phyloP scores from a whole-genome alignment of 2,888 invertebrate genomes.

The Mythimna pallens region DNA sequence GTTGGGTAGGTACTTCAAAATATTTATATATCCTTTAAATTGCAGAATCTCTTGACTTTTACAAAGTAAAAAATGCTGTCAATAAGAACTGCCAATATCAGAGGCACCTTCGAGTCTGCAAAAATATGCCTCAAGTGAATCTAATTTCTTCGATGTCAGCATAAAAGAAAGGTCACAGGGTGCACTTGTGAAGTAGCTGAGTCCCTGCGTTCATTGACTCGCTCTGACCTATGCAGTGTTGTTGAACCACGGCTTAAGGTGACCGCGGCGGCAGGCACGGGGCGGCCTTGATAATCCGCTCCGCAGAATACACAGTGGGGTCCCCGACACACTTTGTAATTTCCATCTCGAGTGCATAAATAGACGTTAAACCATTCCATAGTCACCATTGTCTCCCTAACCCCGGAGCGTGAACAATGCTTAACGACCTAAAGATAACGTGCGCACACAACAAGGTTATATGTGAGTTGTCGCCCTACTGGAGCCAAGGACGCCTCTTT shows the following conservation, averaged over 20 bases:
- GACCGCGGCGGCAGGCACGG: conserved; percentile 55
- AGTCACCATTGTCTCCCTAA: conserved; percentile 43
- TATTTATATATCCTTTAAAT: not conserved
- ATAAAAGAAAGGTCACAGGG: conserved; percentile 45
- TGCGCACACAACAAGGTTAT: conserved; percentile 37
- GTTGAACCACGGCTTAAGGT: conserved; percentile 66
- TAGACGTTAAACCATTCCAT: conserved; percentile 25
- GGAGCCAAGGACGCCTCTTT: conserved; percentile 37
- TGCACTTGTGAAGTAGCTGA: conserved; percentile 42
- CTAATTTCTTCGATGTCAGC: conserved; percentile 14
- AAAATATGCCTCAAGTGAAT: conserved; percentile 16
- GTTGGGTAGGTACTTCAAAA: not conserved
- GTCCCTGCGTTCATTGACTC: conserved; percentile 65
- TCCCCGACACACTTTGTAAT: conserved; percentile 27
- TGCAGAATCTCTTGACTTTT: too few relatives aligned
- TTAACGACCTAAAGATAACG: conserved; percentile 42
- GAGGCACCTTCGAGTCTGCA: conserved; percentile 20
- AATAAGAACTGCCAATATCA: conserved; percentile 22
- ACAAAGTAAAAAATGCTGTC: conserved; percentile 8
- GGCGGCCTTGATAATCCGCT: conserved; percentile 10
- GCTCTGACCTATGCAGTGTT: conserved; percentile 53
- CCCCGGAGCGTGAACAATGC: conserved; percentile 48
- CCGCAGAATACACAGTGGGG: not conserved
- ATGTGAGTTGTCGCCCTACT: conserved; percentile 15
- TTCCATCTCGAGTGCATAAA: conserved; percentile 30